Conservation (phyloP, 2,113 vertebrate genomes). For the Ammodytes marinus region DNA sequence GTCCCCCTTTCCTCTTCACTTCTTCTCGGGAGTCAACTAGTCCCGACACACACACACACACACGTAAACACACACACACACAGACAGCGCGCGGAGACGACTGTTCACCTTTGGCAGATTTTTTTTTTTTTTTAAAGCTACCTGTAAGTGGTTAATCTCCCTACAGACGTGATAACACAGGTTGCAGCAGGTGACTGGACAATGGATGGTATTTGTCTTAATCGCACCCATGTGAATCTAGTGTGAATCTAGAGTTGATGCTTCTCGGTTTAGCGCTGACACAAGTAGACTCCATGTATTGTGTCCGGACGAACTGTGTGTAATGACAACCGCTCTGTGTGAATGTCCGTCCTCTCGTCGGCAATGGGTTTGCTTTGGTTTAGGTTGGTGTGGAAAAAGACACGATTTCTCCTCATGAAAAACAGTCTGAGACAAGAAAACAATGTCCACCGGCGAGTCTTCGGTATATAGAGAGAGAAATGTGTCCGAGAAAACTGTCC, state of each 20-base stretch:
- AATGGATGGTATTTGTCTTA: constrained; percentile 5
- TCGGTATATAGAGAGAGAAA: constrained; percentile 24
- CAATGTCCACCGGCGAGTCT: constrained; percentile 46
- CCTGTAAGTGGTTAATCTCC: constrained; percentile 19
- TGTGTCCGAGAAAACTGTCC: constrained; percentile 33
- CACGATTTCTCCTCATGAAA: constrained; percentile 55
- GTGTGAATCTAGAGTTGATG: constrained; percentile 6
- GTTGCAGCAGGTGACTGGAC: constrained; percentile 35
- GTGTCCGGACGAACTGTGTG: constrained; percentile 68
- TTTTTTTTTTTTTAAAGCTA: constrained; percentile 41
- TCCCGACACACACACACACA: constrained; percentile 24
- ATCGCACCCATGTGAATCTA: constrained; percentile 44
- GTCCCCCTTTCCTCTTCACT: constrained; percentile 16
- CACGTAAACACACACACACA: constrained; percentile 5
- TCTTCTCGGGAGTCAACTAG: constrained; percentile 28
- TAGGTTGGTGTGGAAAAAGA: constrained; percentile 21
- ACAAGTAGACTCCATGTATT: constrained; percentile 50
- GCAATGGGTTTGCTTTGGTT: constrained; percentile 73
- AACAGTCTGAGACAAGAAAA: constrained; percentile 48
- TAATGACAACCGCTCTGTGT: constrained; percentile 44
- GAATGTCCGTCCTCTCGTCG: constrained; percentile 32
- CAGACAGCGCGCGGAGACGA: constrained; percentile 22
- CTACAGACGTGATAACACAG: constrained; percentile 5
- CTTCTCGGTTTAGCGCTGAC: constrained; percentile 38
- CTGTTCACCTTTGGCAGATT: constrained; percentile 13